These are phyloP conservation scores for Sciurus carolinensis DNA, from an alignment of 2,797 vertebrate genomes.

Conservation along the genomic window DNA sequence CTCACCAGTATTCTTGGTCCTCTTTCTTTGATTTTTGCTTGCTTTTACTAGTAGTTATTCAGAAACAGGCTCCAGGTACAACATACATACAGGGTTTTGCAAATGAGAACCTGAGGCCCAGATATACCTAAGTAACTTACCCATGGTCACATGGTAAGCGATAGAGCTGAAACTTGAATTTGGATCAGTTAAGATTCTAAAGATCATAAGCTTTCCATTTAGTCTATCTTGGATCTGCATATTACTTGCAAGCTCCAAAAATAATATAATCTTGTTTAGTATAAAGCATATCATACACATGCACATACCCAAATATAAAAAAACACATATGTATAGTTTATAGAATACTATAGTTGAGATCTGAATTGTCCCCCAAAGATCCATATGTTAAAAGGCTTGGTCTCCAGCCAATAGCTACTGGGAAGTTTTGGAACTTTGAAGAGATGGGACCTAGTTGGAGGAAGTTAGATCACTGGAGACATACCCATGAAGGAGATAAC, in stretches of 20 bases:
- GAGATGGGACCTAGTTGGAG: neutral
- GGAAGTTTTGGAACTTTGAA: neutral
- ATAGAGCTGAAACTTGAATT: constrained; percentile 26
- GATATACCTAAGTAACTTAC: constrained; percentile 6
- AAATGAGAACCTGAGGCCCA: neutral
- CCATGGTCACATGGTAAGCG: neutral
- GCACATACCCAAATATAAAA: neutral
- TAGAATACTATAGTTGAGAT: neutral
- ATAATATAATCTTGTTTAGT: neutral
- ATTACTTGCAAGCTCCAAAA: constrained; percentile 7
- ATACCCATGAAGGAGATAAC: neutral
- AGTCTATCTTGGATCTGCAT: neutral
- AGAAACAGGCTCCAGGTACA: constrained; percentile 18
- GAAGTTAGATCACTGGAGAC: neutral
- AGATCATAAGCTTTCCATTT: constrained; percentile 9
- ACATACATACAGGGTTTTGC: constrained; percentile 6
- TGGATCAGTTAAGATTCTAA: neutral
- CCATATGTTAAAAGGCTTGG: neutral
- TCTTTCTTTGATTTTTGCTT: constrained; percentile 19
- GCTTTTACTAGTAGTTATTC: neutral
- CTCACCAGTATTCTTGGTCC: neutral
- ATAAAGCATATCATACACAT: neutral
- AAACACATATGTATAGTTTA: neutral
- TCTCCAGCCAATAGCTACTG: neutral
- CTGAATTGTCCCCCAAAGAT: neutral